These are phyloP conservation scores for Heterodera schachtii DNA, from an alignment of 1,140 invertebrate genomes.

Conservation along the genomic window DNA sequence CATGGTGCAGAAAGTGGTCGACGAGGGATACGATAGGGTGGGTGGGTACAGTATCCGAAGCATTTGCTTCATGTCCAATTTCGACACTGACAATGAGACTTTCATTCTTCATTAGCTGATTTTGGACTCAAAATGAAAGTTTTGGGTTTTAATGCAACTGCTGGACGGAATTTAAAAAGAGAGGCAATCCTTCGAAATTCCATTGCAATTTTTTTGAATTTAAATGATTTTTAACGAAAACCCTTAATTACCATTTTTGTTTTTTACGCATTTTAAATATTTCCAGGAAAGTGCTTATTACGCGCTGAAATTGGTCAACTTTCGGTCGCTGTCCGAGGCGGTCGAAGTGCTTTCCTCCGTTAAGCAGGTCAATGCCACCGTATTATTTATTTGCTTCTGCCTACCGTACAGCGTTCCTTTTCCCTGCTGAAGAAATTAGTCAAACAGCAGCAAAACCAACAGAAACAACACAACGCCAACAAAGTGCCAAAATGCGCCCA, in stretches of 20 bases:
- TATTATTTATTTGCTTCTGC: not conserved
- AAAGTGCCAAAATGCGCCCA: not conserved
- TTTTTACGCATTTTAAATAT: not conserved
- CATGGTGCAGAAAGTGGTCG: constrained; percentile 22
- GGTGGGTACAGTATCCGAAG: not conserved
- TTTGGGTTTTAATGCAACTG: no score
- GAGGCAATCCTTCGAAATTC: no score
- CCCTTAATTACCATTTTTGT: no score
- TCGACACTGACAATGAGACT: no score
- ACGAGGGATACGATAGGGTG: constrained; percentile 19
- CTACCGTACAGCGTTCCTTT: not conserved
- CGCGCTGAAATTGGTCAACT: constrained; percentile 58
- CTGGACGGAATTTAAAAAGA: no score
- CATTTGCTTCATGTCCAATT: no score
- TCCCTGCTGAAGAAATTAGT: constrained; percentile 22
- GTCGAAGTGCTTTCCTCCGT: constrained; percentile 42
- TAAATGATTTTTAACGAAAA: no score
- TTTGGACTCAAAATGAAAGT: no score
- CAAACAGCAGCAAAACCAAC: constrained; percentile 6
- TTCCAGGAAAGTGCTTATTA: constrained; percentile 59
- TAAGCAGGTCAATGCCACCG: constrained; percentile 22
- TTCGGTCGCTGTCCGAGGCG: constrained; percentile 48
- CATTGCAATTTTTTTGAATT: no score
- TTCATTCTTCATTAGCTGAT: no score
- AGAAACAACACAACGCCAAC: not conserved